phyloP scores from a whole-genome alignment of 2,113 vertebrate species.

The Hemicordylus capensis region DNA sequence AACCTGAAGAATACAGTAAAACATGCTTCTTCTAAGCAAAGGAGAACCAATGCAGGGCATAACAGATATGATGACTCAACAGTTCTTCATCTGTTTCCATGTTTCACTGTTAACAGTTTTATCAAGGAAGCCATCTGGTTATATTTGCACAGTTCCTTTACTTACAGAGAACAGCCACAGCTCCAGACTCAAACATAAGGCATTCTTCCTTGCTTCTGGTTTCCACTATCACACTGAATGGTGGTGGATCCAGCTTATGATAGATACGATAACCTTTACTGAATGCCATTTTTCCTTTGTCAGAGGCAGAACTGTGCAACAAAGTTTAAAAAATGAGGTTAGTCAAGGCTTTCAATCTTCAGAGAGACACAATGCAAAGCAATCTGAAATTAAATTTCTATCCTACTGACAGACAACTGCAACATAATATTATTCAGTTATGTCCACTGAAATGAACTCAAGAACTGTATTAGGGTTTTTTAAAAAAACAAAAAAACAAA shows the following conservation, averaged over 20 bases:
- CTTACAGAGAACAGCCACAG: constrained; percentile 97
- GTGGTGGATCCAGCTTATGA: constrained; percentile 94
- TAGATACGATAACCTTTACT: constrained; percentile 97
- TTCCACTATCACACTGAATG: constrained; percentile 96
- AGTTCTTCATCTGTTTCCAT: neutral
- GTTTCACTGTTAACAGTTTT: neutral
- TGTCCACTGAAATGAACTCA: neutral
- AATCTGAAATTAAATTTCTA: constrained; percentile 7
- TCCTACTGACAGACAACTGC: neutral
- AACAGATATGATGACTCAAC: neutral
- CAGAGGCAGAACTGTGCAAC: constrained; percentile 65
- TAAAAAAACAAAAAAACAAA: too few relatives aligned
- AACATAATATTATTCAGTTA: neutral
- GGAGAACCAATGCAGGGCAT: neutral
- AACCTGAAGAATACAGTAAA: neutral
- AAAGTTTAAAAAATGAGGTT: constrained; percentile 50
- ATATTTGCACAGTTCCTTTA: constrained; percentile 23
- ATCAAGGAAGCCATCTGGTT: constrained; percentile 5
- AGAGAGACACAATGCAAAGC: constrained; percentile 30
- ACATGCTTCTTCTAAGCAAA: neutral
- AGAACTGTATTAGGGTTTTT: neutral
- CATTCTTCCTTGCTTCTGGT: constrained; percentile 91
- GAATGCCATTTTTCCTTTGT: constrained; percentile 88
- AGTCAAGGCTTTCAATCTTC: constrained; percentile 26
- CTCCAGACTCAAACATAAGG: constrained; percentile 96